Evolutionary conservation across 2,113 vertebrate genomes (phyloP).

Genomic region (Elaphurus davidianus): DNA sequence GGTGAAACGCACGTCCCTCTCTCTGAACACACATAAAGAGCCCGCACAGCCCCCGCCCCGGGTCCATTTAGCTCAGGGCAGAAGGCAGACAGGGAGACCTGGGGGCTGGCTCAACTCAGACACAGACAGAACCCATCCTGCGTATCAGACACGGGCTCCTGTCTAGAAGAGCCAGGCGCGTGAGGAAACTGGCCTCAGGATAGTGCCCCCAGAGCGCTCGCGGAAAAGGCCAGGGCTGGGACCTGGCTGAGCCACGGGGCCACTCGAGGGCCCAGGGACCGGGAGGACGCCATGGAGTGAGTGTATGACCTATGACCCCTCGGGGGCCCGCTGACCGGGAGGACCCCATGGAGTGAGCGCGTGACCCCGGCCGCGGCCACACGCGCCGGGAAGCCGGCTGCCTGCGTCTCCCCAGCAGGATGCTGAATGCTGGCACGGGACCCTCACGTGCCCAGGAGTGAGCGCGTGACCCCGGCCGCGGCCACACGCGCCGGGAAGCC

Average conservation of each 20-base stretch:
- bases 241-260: not conserved
- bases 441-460: not conserved
- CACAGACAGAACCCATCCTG: not conserved
- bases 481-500: fast-evolving
- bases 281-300: fast-evolving
- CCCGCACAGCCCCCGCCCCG: fast-evolving
- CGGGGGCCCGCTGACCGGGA: fast-evolving
- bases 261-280: fast-evolving
- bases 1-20: fast-evolving
- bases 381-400: fast-evolving
- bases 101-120: not conserved
- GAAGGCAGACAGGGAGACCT: not conserved
- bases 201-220: fast-evolving
- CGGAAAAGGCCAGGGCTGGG: not conserved
- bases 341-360: fast-evolving
- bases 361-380: fast-evolving
- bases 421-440: fast-evolving
- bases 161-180: fast-evolving
- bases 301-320: no score
- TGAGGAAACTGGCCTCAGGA: not conserved
- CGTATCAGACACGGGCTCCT: fast-evolving
- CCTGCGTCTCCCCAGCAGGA: not conserved
- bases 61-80: fast-evolving
- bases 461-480: fast-evolving
- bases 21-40: fast-evolving